Evolutionary conservation across 2,113 vertebrate species (phyloP).

Genomic region (Centrocercus urophasianus): DNA sequence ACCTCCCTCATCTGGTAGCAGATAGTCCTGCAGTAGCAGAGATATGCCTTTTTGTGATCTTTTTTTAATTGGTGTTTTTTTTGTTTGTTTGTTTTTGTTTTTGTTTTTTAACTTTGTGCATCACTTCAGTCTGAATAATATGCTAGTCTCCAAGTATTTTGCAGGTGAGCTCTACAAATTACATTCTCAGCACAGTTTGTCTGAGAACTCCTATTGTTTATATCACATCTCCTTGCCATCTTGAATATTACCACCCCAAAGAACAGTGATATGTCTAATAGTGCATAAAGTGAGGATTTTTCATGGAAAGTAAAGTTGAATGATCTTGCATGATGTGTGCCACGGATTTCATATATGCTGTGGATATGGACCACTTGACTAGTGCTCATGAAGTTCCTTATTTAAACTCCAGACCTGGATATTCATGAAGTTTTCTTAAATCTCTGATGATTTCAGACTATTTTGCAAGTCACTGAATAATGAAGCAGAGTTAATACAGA

Average conservation of each 20-base stretch:
- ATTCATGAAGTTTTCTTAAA: neutral
- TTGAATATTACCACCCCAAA: neutral
- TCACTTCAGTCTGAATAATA: neutral
- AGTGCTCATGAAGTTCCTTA: rapidly evolving
- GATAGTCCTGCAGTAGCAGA: neutral
- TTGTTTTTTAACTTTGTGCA: neutral
- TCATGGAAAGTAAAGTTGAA: neutral
- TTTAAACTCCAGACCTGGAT: neutral
- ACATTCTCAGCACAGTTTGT: neutral
- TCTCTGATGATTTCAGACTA: too few species aligned
- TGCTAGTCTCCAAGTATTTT: neutral
- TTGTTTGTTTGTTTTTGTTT: neutral
- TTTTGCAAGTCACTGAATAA: neutral
- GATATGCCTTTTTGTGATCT: neutral
- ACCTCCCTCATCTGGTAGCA: neutral
- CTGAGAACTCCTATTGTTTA: neutral
- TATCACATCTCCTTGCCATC: rapidly evolving
- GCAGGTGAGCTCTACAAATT: neutral
- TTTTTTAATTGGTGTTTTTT: neutral
- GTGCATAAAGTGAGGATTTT: neutral
- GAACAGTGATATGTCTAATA: neutral
- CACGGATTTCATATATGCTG: neutral
- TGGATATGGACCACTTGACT: neutral
- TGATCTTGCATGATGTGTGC: rapidly evolving
- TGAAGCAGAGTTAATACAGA: neutral